phyloP scores from a whole-genome alignment of 2,113 vertebrate species.

The Gymnocephalus cernua region DNA sequence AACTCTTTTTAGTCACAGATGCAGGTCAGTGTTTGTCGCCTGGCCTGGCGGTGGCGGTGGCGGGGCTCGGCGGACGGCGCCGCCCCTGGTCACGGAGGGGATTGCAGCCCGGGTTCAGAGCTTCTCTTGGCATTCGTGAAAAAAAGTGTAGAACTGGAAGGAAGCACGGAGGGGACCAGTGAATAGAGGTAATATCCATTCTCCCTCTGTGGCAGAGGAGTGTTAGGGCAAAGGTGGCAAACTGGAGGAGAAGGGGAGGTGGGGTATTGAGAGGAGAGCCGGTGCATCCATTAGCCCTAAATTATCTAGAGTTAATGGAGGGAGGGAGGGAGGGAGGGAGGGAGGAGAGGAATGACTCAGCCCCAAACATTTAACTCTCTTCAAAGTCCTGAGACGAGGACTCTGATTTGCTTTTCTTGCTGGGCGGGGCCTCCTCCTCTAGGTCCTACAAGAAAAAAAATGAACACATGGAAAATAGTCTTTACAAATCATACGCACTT shows the following conservation, averaged over 20 bases:
- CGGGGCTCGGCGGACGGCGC: conserved; percentile 39
- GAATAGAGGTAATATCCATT: conserved; percentile 79
- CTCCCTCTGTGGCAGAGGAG: conserved; percentile 71
- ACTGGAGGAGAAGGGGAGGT: background rate
- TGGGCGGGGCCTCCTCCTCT: conserved; percentile 90
- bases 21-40: conserved; percentile 74
- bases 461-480: too few relatives aligned
- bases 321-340: conserved; percentile 39
- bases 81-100: conserved; percentile 43
- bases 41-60: conserved; percentile 54
- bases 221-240: conserved; percentile 38
- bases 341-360: conserved; percentile 48
- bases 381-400: conserved; percentile 91
- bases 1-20: conserved; percentile 68
- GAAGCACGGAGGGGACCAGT: conserved; percentile 73
- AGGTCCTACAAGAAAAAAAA: conserved; percentile 84
- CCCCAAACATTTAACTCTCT: conserved; percentile 88
- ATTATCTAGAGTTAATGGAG: conserved; percentile 69
- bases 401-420: conserved; percentile 96
- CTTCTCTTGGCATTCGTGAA: conserved; percentile 79
- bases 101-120: conserved; percentile 48
- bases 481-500: background rate
- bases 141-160: conserved; percentile 69
- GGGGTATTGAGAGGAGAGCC: conserved; percentile 23
- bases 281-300: conserved; percentile 75